phyloP scores from a whole-genome alignment of 2,888 invertebrate species.

The Plebejus anna region DNA sequence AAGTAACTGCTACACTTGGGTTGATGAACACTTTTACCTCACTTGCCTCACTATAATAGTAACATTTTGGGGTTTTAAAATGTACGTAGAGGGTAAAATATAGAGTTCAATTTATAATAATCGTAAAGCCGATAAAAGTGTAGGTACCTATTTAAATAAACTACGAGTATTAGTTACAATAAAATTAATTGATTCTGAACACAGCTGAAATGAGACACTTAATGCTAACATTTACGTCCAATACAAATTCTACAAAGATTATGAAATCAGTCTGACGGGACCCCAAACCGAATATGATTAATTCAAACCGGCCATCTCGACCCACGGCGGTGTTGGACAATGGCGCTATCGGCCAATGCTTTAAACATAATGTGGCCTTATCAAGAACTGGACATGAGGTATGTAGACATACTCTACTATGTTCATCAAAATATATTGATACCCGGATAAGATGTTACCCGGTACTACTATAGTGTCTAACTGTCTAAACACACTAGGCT shows the following conservation, averaged over 20 bases:
- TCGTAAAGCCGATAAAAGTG: no score
- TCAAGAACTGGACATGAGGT: slow-evolving; percentile 24
- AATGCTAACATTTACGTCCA: background rate
- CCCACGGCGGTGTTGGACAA: slow-evolving; percentile 56
- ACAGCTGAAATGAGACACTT: background rate
- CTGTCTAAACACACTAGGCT: no score
- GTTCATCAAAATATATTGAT: background rate
- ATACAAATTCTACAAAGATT: background rate
- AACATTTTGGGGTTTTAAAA: no score
- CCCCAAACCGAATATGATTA: slow-evolving; percentile 40
- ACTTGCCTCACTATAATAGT: no score
- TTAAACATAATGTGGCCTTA: slow-evolving; percentile 40
- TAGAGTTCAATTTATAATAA: no score
- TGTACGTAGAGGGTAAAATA: no score
- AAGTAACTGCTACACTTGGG: no score
- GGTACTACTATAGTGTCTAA: no score
- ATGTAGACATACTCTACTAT: background rate
- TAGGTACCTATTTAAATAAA: no score
- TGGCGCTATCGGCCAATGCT: slow-evolving; percentile 48
- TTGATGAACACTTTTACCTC: no score
- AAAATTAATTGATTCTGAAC: background rate
- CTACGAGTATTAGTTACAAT: no score
- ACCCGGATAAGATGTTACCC: background rate
- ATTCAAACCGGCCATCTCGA: slow-evolving; percentile 45
- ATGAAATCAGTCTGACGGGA: slow-evolving; percentile 31